These are phyloP conservation scores for Sciurus niger DNA, from an alignment of 2,113 vertebrate species.

Conservation along the genomic window DNA sequence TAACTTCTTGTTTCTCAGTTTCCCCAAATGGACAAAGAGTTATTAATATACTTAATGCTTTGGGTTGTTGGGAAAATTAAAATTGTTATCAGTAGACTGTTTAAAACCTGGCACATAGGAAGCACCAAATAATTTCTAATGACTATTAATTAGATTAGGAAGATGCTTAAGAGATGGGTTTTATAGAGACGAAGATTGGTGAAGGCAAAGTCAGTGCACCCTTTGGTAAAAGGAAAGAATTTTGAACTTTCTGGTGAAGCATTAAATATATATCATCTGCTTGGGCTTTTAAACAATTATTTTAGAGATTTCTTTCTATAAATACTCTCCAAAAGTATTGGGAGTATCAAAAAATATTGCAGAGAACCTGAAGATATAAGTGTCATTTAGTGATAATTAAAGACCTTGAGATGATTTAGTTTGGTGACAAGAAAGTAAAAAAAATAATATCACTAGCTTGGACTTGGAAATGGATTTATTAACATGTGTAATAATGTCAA, in stretches of 20 bases:
- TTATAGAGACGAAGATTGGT: constrained; percentile 26
- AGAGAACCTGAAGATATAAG: not conserved
- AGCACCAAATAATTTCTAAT: constrained; percentile 35
- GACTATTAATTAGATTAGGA: constrained; percentile 9
- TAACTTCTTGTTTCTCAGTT: not conserved
- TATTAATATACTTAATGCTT: not conserved
- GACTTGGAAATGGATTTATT: not conserved
- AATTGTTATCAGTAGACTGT: not conserved
- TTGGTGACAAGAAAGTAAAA: not conserved
- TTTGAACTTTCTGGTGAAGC: constrained; percentile 60
- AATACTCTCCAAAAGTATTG: constrained; percentile 56
- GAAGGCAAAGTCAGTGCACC: not conserved
- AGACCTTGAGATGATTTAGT: not conserved
- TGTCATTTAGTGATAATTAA: constrained; percentile 5
- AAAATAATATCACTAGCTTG: not conserved
- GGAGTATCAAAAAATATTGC: constrained; percentile 8
- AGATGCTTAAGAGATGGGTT: not conserved
- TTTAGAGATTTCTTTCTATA: constrained; percentile 57
- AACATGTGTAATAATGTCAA: not conserved
- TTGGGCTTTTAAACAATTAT: constrained; percentile 68
- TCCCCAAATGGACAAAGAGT: not conserved
- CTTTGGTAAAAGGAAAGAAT: constrained; percentile 63
- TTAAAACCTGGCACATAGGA: not conserved
- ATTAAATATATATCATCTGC: constrained; percentile 35
- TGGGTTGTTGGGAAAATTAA: not conserved